Evolutionary conservation across 2,797 vertebrate genomes (phyloP).

Genomic region (Hirundo rustica): DNA sequence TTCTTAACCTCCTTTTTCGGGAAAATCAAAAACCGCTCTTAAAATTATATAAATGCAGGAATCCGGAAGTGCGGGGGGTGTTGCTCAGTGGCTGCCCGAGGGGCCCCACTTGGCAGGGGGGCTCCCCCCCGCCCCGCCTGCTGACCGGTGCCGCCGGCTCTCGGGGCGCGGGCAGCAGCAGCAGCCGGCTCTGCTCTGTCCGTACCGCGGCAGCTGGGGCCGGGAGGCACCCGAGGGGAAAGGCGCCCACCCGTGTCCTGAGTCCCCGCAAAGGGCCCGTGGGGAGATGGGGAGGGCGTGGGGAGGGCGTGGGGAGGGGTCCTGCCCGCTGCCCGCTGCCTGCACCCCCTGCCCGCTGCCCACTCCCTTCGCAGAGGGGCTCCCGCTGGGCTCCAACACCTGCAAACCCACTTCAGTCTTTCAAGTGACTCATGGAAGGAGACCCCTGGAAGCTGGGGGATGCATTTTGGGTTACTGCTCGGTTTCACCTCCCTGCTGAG

Average conservation of each 20-base stretch:
- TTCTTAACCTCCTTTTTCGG: neutral
- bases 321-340: no score
- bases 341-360: no score
- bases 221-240: neutral
- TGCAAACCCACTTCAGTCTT: fast-evolving
- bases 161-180: neutral
- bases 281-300: fast-evolving
- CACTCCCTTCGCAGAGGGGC: neutral
- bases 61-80: fast-evolving
- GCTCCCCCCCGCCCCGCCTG: neutral
- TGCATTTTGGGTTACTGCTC: neutral
- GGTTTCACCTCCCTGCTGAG: fast-evolving
- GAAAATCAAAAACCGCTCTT: neutral
- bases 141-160: neutral
- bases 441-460: neutral
- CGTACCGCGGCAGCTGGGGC: neutral
- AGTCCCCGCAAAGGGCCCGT: fast-evolving
- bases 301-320: neutral
- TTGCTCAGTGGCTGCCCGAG: neutral
- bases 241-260: neutral
- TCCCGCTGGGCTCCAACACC: neutral
- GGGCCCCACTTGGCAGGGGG: neutral
- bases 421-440: neutral
- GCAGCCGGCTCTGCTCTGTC: neutral
- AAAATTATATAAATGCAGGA: neutral